A percentile compares a stretch with the other conserved stretches of the same genome.
Evolutionary conservation across 2,113 vertebrate genomes (phyloP).

Genomic region (Electrona antarctica): DNA sequence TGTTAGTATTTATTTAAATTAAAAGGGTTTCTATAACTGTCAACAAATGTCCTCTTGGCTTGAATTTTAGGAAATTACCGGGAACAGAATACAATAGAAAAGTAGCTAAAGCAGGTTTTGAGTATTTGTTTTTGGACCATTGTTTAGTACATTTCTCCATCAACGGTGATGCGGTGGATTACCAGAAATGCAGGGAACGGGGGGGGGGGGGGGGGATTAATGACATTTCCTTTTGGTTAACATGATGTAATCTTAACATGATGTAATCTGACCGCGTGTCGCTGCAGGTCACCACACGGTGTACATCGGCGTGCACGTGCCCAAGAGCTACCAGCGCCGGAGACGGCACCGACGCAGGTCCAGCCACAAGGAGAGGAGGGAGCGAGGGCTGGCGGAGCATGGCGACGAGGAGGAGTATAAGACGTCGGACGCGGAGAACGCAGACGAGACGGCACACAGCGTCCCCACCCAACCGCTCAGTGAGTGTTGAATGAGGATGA

Average conservation of each 20-base stretch:
- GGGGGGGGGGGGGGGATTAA: constrained; percentile 19
- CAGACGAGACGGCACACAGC: constrained; percentile 82
- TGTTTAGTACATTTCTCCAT: constrained; percentile 1
- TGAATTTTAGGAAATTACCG: constrained; percentile 3
- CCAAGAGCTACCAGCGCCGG: constrained; percentile 94
- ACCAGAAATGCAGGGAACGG: neutral
- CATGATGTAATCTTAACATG: neutral
- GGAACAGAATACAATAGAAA: neutral
- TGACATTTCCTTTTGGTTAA: constrained; percentile 27
- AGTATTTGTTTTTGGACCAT: neutral
- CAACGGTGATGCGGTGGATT: constrained; percentile 7
- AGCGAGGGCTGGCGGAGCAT: constrained; percentile 80
- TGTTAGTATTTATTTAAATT: constrained; percentile 51
- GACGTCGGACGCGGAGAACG: constrained; percentile 84
- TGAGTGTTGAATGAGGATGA: constrained; percentile 76
- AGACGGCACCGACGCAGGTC: constrained; percentile 88
- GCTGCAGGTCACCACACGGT: constrained; percentile 93
- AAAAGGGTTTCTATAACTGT: constrained; percentile 9
- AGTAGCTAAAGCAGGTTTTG: neutral
- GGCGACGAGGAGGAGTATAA: constrained; percentile 85
- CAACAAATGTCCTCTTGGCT: constrained; percentile 19
- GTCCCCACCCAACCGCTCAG: constrained; percentile 90
- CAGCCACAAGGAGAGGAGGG: constrained; percentile 89
- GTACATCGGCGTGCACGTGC: constrained; percentile 95
- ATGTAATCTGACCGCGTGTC: constrained; percentile 27